Evolutionary conservation across 2,888 invertebrate genomes (phyloP).

Genomic region (Stenodema calcarata): DNA sequence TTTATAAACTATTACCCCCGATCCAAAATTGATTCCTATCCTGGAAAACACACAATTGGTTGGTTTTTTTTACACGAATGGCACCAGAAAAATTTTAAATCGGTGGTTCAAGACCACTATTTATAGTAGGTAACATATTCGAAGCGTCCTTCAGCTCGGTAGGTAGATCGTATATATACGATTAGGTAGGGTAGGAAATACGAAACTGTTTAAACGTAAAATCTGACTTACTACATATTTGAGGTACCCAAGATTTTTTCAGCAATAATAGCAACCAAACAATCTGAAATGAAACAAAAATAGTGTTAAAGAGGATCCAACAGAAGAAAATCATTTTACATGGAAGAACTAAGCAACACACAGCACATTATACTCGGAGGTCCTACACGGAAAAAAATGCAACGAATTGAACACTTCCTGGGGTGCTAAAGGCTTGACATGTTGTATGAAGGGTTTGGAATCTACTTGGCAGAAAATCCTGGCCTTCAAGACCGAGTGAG

Average conservation of each 20-base stretch:
- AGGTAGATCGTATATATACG: background rate
- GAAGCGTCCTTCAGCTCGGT: constrained; percentile 42
- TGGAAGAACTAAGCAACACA: no score
- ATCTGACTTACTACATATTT: constrained; percentile 69
- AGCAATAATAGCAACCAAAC: constrained; percentile 32
- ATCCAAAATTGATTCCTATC: constrained; percentile 38
- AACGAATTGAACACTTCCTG: no score
- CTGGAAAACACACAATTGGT: constrained; percentile 39
- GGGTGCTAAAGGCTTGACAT: no score
- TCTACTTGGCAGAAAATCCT: no score
- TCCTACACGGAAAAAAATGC: no score
- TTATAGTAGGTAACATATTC: background rate
- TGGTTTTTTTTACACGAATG: constrained; percentile 14
- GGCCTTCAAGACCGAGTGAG: no score
- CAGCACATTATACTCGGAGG: no score
- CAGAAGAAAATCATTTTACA: no score
- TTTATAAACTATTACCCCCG: constrained; percentile 35
- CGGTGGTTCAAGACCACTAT: background rate
- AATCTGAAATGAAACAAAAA: constrained; percentile 22
- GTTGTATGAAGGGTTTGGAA: no score
- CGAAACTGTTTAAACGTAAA: background rate
- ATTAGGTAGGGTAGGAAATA: background rate
- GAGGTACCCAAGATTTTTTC: constrained; percentile 57
- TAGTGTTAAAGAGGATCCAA: no score
- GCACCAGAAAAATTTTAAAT: background rate